phyloP scores from a whole-genome alignment of 2,797 vertebrate genomes.

The Silurus lanzhouensis region DNA sequence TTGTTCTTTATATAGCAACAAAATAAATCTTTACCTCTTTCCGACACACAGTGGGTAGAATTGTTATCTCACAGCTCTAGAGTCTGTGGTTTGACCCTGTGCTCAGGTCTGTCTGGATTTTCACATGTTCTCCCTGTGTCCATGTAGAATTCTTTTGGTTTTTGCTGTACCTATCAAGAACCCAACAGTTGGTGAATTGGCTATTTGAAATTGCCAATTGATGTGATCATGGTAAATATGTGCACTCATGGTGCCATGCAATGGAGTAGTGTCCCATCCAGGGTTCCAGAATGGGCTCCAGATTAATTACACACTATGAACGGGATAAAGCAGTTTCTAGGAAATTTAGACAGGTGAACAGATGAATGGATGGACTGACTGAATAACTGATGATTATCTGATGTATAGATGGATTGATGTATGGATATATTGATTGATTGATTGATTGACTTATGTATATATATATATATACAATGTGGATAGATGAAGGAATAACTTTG shows the following conservation, averaged over 20 bases:
- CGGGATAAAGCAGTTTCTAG: background rate
- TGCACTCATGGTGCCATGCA: background rate
- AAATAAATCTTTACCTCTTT: background rate
- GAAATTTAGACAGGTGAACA: background rate
- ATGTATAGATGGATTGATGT: too few species aligned
- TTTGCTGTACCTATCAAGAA: background rate
- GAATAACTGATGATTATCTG: background rate
- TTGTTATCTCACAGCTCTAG: background rate
- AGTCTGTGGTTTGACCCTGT: background rate
- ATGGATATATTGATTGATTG: too few species aligned
- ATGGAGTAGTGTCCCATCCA: background rate
- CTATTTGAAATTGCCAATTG: background rate
- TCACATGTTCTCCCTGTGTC: background rate
- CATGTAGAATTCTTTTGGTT: background rate
- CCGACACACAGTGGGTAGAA: background rate
- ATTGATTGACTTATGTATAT: background rate
- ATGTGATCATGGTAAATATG: background rate
- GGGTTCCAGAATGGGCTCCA: background rate
- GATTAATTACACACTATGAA: background rate
- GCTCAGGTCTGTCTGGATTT: background rate
- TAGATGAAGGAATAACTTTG: background rate
- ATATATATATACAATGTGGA: too few species aligned
- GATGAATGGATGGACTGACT: background rate
- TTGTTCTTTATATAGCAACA: background rate
- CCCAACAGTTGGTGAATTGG: background rate